Evolutionary conservation across 2,797 vertebrate genomes (phyloP).

Genomic region (Eptatretus atami): DNA sequence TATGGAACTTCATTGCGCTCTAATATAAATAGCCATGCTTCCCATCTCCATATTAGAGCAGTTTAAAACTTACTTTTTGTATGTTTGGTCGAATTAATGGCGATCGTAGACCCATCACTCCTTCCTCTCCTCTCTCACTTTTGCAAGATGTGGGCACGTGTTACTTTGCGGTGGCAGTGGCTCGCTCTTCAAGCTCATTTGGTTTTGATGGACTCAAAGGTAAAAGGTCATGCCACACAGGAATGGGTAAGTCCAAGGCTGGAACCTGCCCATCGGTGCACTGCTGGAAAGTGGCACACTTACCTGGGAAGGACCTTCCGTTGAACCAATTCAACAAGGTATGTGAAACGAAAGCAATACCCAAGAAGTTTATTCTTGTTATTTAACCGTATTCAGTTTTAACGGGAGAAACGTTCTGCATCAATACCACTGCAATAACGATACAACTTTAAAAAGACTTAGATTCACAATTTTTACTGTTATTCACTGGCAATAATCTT

Average conservation of each 20-base stretch:
- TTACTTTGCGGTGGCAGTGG: constrained; percentile 58
- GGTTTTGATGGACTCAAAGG: constrained; percentile 33
- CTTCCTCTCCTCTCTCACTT: not conserved
- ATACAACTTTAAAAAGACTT: no score
- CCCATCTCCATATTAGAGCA: no score
- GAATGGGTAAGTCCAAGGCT: constrained; percentile 44
- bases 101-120: not conserved
- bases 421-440: no score
- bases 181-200: constrained; percentile 20
- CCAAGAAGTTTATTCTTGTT: no score
- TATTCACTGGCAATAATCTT: no score
- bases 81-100: not conserved
- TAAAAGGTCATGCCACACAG: constrained; percentile 46
- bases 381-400: no score
- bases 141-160: constrained; percentile 14
- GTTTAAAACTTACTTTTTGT: not conserved
- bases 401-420: no score
- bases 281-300: constrained; percentile 38
- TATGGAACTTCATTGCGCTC: no score
- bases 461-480: no score
- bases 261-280: constrained; percentile 55
- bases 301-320: constrained; percentile 19
- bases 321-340: constrained; percentile 28
- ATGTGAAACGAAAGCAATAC: no score
- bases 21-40: no score